A percentile compares a stretch with the other conserved stretches of the same genome.
phyloP scores from a whole-genome alignment of 1,140 invertebrate species.

The Calosoma granatense region DNA sequence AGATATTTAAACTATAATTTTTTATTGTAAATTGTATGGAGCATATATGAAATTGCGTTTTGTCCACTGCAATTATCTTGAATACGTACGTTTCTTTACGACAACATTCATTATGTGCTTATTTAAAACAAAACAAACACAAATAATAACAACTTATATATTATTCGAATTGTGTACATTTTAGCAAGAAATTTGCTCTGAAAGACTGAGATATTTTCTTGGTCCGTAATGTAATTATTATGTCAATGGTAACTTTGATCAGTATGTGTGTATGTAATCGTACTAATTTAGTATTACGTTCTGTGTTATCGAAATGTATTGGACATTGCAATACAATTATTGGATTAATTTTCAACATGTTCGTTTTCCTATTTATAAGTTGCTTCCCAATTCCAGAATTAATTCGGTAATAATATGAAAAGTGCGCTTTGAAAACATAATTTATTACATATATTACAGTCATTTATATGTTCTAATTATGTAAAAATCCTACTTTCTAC shows the following conservation, averaged over 20 bases:
- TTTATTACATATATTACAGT: no score
- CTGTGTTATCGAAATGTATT: slow-evolving; percentile 7
- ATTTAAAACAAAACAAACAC: no score
- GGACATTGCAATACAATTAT: background rate
- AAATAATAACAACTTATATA: background rate
- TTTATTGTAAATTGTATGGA: slow-evolving; percentile 1
- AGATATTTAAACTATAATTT: slow-evolving; percentile 4
- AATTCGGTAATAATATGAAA: no score
- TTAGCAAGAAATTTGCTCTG: background rate
- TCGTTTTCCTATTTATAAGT: background rate
- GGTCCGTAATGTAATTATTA: slow-evolving; percentile 2
- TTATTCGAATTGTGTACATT: background rate
- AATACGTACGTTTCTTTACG: no score
- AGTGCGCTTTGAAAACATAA: no score
- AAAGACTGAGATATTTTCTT: slow-evolving; percentile 6
- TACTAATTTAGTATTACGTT: slow-evolving; percentile 8
- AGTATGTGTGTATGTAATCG: slow-evolving; percentile 8
- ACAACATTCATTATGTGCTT: background rate
- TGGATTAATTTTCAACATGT: slow-evolving; percentile 1
- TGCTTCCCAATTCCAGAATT: no score
- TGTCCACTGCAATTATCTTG: no score
- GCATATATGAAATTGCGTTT: background rate
- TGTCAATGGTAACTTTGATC: slow-evolving; percentile 2
- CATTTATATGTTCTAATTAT: no score
- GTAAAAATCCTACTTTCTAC: no score